These are phyloP conservation scores for Eucidaris tribuloides DNA, from an alignment of 35 echinoderm and acorn worm species.

Conservation along the genomic window DNA sequence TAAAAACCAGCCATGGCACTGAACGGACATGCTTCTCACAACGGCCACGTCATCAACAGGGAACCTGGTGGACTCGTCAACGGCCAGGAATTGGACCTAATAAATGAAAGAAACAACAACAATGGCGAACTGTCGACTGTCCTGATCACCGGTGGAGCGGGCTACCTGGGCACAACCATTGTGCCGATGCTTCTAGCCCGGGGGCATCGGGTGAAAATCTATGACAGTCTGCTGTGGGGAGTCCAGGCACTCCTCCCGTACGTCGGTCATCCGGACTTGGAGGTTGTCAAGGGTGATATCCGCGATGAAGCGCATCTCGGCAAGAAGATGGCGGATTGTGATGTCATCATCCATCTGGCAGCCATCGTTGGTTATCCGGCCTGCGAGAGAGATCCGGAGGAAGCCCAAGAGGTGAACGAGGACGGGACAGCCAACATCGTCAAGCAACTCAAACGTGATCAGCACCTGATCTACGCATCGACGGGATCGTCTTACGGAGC, in stretches of 20 bases:
- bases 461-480: constrained; percentile 61
- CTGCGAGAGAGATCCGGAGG: constrained; percentile 66
- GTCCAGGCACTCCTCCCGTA: constrained; percentile 23
- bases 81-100: too few relatives aligned
- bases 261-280: constrained; percentile 46
- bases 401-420: constrained; percentile 56
- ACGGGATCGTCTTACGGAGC: constrained; percentile 79
- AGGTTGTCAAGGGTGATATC: constrained; percentile 46
- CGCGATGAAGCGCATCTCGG: constrained; percentile 9
- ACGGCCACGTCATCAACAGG: too few relatives aligned
- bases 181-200: constrained; percentile 58
- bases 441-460: constrained; percentile 15
- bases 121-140: constrained; percentile 6
- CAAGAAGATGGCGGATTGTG: constrained; percentile 36
- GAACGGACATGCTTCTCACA: not conserved
- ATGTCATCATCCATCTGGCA: constrained; percentile 69
- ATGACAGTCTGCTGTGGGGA: constrained; percentile 64
- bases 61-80: too few relatives aligned
- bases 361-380: constrained; percentile 80
- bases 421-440: constrained; percentile 58
- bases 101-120: too few relatives aligned
- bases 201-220: constrained; percentile 50
- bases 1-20: too few relatives aligned
- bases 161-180: constrained; percentile 66
- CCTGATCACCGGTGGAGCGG: constrained; percentile 69